Evolutionary conservation across 2,888 invertebrate species (phyloP).

Genomic region (Crocallis elinguaria): DNA sequence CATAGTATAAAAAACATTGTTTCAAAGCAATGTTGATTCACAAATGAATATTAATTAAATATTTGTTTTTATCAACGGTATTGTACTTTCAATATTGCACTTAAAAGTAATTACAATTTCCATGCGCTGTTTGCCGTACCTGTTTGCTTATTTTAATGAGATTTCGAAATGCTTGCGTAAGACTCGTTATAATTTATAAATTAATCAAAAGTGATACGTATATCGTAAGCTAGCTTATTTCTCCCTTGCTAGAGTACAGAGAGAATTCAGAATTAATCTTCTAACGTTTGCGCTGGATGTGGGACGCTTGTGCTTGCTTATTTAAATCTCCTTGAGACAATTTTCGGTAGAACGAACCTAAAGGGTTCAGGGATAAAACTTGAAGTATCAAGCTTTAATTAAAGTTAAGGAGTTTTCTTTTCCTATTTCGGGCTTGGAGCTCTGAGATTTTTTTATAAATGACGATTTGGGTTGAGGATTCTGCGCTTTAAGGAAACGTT

Average conservation of each 20-base stretch:
- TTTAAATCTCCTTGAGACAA: conserved; percentile 35
- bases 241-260: conserved; percentile 39
- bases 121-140: too few relatives aligned
- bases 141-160: background rate
- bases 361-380: conserved; percentile 13
- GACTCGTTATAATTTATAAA: conserved; percentile 6
- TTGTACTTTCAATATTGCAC: too few relatives aligned
- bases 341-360: conserved; percentile 23
- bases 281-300: conserved; percentile 41
- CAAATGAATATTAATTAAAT: too few relatives aligned
- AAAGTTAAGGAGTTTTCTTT: conserved; percentile 15
- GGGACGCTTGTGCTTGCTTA: conserved; percentile 34
- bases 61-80: too few relatives aligned
- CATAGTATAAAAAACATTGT: too few relatives aligned
- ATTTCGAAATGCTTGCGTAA: background rate
- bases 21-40: too few relatives aligned
- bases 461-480: too few relatives aligned
- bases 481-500: too few relatives aligned
- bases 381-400: conserved; percentile 17
- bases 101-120: too few relatives aligned
- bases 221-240: conserved; percentile 23
- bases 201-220: conserved; percentile 13
- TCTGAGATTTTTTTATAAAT: too few relatives aligned
- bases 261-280: conserved; percentile 53
- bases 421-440: conserved; percentile 3